Evolutionary conservation across 1,140 invertebrate genomes (phyloP), one percentile per base, ranked within the genome.

Genomic region (Eriosoma lanigerum): DNA sequence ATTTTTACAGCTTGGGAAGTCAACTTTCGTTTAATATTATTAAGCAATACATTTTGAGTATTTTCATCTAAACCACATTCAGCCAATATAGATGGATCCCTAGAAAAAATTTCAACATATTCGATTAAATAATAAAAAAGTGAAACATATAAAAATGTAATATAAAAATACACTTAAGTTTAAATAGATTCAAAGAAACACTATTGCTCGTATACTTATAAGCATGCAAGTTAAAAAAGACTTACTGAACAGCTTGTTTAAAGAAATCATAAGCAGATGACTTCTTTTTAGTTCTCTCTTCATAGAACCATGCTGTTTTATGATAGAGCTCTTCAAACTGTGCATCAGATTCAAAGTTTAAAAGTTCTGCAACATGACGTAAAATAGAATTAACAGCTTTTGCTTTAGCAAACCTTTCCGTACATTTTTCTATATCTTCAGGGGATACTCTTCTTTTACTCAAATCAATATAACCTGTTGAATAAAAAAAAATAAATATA

Each of bases 241-340:
- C 93, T 91, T 90, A 98, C 96, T 93, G 89, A 70, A 99, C 97
- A 84, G 97, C 95, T 87, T 98, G 96, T 88, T 99, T 99, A 85
- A 99, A 99, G 83, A 96, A 94, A 86, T 99, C 98, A 88, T 98
- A 99, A 64, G 96, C 95, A 54, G 94, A 95, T 26, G 93, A 93
- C 85, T 96, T 94, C 86, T 96, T 98, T 85, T 97, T 98, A 84
- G 95, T 94, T 87, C 99, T 99, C 84, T 96, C 93, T 87, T 99
- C 98, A 88, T 99, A 99, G 86, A 93, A 89, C 98, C 98, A 99
- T 1, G 98, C 98, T n/a, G 98, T 99, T 84, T 96, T 96, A 83
- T 93, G 91, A 86, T 99, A 99, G 0, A 99, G 87, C 81, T 98
- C 94, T 85, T 99, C 97, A 52, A 99, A 86, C 85, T 99, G 93